Base-by-base conservation (phyloP, 2,113 vertebrate species). In the Phainopepla nitens region DNA sequence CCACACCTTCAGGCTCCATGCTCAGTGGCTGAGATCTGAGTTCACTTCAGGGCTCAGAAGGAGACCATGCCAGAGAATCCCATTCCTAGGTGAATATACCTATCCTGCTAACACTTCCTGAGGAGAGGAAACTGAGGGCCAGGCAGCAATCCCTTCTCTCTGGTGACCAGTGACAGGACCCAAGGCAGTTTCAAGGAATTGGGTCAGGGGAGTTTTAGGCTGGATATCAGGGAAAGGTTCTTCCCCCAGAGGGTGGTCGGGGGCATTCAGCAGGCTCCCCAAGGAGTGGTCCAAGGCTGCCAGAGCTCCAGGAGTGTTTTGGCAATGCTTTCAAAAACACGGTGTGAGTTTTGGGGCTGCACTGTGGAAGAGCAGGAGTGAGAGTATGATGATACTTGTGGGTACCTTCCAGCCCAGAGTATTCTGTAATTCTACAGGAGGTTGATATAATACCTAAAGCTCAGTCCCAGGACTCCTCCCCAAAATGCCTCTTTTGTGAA, bases 11-110 rank as follows among this genome's bases (percentile, higher is more conserved):
- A 36, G 20, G 16, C 7, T 54, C 28, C 22, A 22, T 24, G 69
- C 10, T 19, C n/a, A 44, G 15, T 9, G 13, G 11, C 0, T 54
- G 8, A 33, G 9, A 47, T 4, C 11, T 7, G 6, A 88, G 42
- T 14, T 8, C 22, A 21, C 14, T 31, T 53, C 0, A 62, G 20
- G 14, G 24, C 16, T 88, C 18, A 14, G 13, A 41, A 20, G 11
- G 4, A 21, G 12, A 29, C 9, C 7, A 2, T 9, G 4, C 9
- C 28, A 15, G 6, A 84, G 6, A 5, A 19, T 68, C 7, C 29
- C 6, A 25, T 12, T 35, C 27, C 61, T 7, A 29, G 20, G 17
- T 7, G 77, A 47, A 51, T 8, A 11, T 9, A 41, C 3, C n/a
- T 27, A 15, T 36, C 2, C 36, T 31, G 31, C 5, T 21, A 27